Conservation (phyloP, 2,113 vertebrate species). For the Rissa tridactyla region DNA sequence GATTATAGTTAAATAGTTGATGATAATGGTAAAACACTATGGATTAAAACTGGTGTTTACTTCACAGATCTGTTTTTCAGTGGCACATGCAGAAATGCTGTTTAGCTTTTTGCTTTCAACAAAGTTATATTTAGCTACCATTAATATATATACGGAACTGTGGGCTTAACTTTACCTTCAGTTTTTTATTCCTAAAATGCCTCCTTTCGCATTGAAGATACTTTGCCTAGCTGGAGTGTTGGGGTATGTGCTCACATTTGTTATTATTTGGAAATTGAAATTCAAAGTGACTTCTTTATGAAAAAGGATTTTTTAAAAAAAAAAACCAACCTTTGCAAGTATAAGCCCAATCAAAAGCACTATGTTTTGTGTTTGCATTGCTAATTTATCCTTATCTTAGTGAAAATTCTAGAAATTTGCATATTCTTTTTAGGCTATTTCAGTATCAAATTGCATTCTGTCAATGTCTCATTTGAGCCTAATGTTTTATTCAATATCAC, state of each 20-base stretch:
- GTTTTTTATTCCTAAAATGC: not conserved
- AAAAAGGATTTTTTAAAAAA: not conserved
- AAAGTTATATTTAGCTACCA: not conserved
- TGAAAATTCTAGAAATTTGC: constrained; percentile 28
- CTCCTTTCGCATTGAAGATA: not conserved
- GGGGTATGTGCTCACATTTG: not conserved
- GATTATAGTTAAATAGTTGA: not conserved
- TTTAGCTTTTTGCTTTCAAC: not conserved
- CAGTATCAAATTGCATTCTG: not conserved
- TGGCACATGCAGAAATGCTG: not conserved
- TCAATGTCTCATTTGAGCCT: constrained; percentile 41
- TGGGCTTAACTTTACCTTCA: not conserved
- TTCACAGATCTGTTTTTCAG: not conserved
- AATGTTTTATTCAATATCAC: constrained; percentile 58
- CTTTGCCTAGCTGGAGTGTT: not conserved
- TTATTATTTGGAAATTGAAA: not conserved
- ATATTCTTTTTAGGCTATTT: constrained; percentile 32
- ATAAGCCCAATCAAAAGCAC: not conserved
- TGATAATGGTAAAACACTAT: not conserved
- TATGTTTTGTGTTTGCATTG: constrained; percentile 8
- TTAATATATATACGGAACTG: not conserved
- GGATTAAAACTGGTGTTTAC: not conserved
- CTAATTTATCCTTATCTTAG: not conserved
- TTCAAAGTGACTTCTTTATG: not conserved
- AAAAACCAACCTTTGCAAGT: not conserved